Conservation (phyloP, 2,888 invertebrate genomes). For the Dicycla oo region DNA sequence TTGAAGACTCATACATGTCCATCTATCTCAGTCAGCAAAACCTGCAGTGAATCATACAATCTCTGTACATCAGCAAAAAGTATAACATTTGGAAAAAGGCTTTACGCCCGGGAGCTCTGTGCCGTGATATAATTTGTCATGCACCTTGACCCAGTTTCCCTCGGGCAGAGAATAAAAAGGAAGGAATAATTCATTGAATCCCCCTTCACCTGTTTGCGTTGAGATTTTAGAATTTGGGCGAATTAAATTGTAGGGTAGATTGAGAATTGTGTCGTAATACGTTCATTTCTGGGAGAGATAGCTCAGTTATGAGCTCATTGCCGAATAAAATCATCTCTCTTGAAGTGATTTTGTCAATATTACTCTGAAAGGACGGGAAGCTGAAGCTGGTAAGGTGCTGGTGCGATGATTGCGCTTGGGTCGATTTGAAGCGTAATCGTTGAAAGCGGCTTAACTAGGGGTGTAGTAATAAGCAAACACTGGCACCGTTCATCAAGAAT, state of each 20-base stretch:
- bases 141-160: constrained; percentile 80
- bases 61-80: constrained; percentile 70
- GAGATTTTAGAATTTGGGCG: constrained; percentile 69
- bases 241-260: constrained; percentile 59
- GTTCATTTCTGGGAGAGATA: constrained; percentile 33
- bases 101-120: constrained; percentile 72
- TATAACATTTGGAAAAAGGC: constrained; percentile 77
- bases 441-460: background rate
- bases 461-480: background rate
- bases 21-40: constrained; percentile 61
- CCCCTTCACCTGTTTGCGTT: constrained; percentile 67
- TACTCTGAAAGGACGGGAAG: constrained; percentile 25
- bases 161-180: constrained; percentile 61
- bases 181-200: constrained; percentile 72
- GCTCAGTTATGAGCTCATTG: constrained; percentile 35
- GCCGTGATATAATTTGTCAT: constrained; percentile 79
- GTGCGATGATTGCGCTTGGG: constrained; percentile 14
- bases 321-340: constrained; percentile 44
- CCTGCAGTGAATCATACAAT: constrained; percentile 61
- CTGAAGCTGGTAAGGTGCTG: constrained; percentile 23
- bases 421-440: constrained; percentile 19
- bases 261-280: constrained; percentile 55
- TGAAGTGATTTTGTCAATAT: constrained; percentile 41
- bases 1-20: constrained; percentile 56
- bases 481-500: constrained; percentile 39